A percentile compares a stretch with the other conserved stretches of the same genome.
Evolutionary conservation across 2,113 vertebrate genomes (phyloP).

Genomic region (Phyllostomus hastatus): DNA sequence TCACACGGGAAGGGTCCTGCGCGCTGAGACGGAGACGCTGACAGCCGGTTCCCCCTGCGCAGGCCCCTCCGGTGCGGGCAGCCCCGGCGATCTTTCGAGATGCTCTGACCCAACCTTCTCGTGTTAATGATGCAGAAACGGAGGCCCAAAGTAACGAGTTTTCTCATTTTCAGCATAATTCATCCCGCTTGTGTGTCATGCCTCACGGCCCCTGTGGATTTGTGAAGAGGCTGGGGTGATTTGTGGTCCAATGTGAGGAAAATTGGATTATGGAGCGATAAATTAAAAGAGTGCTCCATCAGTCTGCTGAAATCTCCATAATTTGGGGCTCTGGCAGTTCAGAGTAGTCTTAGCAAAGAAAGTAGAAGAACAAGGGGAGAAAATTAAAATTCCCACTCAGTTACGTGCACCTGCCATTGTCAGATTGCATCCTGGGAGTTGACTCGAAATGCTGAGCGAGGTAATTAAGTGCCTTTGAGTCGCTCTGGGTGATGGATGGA

Average conservation of each 20-base stretch:
- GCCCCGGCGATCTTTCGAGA: no score
- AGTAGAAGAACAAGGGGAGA: not conserved
- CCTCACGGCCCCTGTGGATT: not conserved
- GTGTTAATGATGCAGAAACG: not conserved
- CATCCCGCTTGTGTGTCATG: not conserved
- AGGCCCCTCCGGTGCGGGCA: rapidly evolving
- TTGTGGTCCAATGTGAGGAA: not conserved
- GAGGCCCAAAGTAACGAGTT: not conserved
- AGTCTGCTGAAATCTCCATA: not conserved
- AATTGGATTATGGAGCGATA: not conserved
- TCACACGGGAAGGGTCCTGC: not conserved
- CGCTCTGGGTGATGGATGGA: not conserved
- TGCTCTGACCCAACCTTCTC: not conserved
- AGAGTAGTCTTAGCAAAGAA: not conserved
- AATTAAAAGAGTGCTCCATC: not conserved
- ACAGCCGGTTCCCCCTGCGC: no score
- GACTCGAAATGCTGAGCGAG: not conserved
- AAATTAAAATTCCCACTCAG: not conserved
- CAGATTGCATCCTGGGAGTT: not conserved
- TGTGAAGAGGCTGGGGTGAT: not conserved
- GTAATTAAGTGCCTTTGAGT: not conserved
- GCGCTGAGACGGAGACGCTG: not conserved
- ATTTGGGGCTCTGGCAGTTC: not conserved
- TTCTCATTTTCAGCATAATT: not conserved
- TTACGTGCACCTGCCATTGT: not conserved